Base-by-base conservation (phyloP, 2,113 vertebrate genomes). In the Brevimyrus niger region DNA sequence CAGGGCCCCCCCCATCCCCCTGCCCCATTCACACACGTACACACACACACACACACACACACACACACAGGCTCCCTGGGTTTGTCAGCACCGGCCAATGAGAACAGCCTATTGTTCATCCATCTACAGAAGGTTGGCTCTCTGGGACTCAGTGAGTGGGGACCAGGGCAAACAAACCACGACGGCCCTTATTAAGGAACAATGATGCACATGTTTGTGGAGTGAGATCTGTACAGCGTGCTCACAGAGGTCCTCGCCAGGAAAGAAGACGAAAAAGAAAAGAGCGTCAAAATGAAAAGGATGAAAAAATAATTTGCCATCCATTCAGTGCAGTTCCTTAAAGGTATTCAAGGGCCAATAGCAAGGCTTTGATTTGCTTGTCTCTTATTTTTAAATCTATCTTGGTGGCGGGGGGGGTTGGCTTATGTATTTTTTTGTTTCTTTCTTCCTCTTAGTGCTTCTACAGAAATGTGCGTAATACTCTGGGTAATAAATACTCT, bases 151-250 rank as follows among this genome's bases (percentile, higher is more conserved):
- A 96, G 92, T 95, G 96, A 96, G 96, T 94, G 96, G 50, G 95
- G 96, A 95, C 94, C 95, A 97, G 96, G 94, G 96, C 96, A 97
- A 96, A 96, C 94, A 95, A 96, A 96, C 96, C 97, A 97, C 96
- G 94, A 89, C 82, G 9, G 94, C 91, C 92, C 89, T 91, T 89
- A 94, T 96, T 92, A 97, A 97, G 95, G 95, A 95, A 95, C 95
- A 96, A 95, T 96, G 96, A 96, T 96, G 95, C 95, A 95, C 96
- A 96, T 96, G 95, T 96, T 96, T 96, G 94, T 96, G 94, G 94
- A 96, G 94, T 94, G 94, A 96, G 95, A 95, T 94, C 93, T 95
- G 92, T 95, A 31, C 85, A 92, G 91, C 92, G 91, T 92, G 94
- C 94, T 95, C 93, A 94, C 90, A 94, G 93, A 94, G 93, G 95